A percentile compares a stretch with the other conserved stretches of the same genome.
These are phyloP conservation scores for Acleris literana DNA, from an alignment of 2,888 invertebrate species.

Conservation along the genomic window DNA sequence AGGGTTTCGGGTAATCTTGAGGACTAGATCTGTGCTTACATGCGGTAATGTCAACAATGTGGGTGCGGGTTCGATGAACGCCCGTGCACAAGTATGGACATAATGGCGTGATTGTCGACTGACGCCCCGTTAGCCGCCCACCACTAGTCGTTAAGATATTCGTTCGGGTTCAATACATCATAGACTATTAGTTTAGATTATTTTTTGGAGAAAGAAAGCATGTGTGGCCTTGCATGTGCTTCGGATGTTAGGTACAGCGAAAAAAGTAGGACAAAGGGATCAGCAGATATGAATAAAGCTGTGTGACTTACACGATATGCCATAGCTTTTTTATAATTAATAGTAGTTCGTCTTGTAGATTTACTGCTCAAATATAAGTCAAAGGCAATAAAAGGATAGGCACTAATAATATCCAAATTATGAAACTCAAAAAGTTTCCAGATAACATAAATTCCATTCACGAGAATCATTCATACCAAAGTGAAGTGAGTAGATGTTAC, in stretches of 20 bases:
- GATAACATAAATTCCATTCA: background rate
- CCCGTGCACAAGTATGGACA: conserved; percentile 61
- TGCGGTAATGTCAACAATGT: conserved; percentile 58
- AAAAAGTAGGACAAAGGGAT: background rate
- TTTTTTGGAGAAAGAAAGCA: background rate
- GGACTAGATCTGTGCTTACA: conserved; percentile 26
- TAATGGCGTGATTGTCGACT: conserved; percentile 68
- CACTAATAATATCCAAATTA: too few species aligned
- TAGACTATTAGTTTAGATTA: conserved; percentile 14
- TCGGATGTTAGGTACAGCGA: conserved; percentile 1
- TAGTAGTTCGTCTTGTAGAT: too few species aligned
- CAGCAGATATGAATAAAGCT: too few species aligned
- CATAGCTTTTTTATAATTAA: too few species aligned
- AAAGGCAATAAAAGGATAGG: too few species aligned
- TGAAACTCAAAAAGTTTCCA: too few species aligned
- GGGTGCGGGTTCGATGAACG: conserved; percentile 71
- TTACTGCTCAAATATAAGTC: too few species aligned
- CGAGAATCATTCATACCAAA: background rate
- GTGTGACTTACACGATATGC: too few species aligned
- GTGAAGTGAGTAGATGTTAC: background rate
- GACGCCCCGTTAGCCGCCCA: conserved; percentile 59
- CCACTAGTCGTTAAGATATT: conserved; percentile 41
- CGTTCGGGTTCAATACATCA: conserved; percentile 26
- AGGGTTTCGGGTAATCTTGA: conserved; percentile 10
- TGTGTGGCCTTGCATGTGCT: background rate